Percentiles rank a stretch among this genome's conserved stretches.
Conservation (phyloP, 2,797 vertebrate genomes). For the Florisuga fusca region DNA sequence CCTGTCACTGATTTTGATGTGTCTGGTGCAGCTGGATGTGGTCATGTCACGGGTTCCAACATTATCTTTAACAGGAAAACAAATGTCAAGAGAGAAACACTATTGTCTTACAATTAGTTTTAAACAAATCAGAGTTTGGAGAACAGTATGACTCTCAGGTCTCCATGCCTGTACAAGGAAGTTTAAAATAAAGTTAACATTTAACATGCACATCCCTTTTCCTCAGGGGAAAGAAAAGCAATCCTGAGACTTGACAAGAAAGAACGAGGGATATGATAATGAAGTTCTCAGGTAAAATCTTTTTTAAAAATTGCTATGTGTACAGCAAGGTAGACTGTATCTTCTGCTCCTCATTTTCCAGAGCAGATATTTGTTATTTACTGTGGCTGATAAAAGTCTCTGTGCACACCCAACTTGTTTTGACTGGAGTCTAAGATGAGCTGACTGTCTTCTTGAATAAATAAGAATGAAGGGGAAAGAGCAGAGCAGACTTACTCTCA, state of each 20-base stretch:
- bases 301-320: not conserved
- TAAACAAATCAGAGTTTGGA: conserved; percentile 54
- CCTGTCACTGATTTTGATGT: conserved; percentile 76
- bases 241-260: not conserved
- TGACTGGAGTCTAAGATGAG: not conserved
- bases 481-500: not conserved
- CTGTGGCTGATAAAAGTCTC: not conserved
- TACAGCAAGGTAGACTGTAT: not conserved
- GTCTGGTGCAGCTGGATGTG: conserved; percentile 74
- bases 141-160: conserved; percentile 42
- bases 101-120: conserved; percentile 68
- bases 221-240: not conserved
- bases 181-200: not conserved
- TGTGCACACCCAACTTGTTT: not conserved
- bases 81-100: conserved; percentile 67
- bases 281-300: not conserved
- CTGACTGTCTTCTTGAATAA: not conserved
- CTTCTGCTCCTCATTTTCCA: not conserved
- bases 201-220: not conserved
- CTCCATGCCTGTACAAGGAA: not conserved
- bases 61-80: conserved; percentile 76
- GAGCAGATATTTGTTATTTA: not conserved
- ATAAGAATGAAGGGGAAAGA: not conserved
- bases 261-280: not conserved
- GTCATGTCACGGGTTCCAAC: conserved; percentile 73